These are phyloP conservation scores for Entomobrya multifasciata DNA, from an alignment of 2,888 invertebrate species.

Conservation along the genomic window DNA sequence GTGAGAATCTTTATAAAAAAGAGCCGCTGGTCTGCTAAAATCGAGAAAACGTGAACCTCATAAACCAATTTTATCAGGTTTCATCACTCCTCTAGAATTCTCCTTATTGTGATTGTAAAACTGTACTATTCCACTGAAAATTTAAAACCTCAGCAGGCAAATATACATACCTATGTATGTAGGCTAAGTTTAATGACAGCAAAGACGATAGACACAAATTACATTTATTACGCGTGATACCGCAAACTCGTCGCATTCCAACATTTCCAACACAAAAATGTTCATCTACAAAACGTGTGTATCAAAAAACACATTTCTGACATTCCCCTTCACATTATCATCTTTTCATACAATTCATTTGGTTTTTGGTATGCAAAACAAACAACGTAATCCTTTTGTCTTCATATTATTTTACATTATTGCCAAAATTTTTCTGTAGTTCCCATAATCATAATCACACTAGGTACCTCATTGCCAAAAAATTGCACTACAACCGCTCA, in stretches of 20 bases:
- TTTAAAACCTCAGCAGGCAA: conserved; percentile 21
- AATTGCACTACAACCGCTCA: no score
- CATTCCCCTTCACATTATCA: neutral
- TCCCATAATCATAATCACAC: no score
- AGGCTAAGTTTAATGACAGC: conserved; percentile 63
- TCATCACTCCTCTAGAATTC: neutral
- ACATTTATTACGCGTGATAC: conserved; percentile 23
- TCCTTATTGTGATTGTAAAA: neutral
- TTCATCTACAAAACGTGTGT: neutral
- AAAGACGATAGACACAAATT: neutral
- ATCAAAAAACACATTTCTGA: neutral
- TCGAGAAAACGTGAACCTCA: conserved; percentile 17
- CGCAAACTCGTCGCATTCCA: neutral
- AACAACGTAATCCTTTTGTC: no score
- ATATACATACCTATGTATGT: no score
- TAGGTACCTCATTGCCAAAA: no score
- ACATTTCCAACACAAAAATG: neutral
- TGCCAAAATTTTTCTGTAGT: no score
- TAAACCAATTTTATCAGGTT: conserved; percentile 11
- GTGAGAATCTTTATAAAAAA: neutral
- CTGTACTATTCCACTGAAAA: neutral
- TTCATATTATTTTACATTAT: no score
- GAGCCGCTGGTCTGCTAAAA: neutral
- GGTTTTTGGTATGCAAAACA: neutral
- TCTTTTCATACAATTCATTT: neutral